These are phyloP conservation scores for Chaunax sp. DNA, from an alignment of 2,797 vertebrate species.

Conservation along the genomic window DNA sequence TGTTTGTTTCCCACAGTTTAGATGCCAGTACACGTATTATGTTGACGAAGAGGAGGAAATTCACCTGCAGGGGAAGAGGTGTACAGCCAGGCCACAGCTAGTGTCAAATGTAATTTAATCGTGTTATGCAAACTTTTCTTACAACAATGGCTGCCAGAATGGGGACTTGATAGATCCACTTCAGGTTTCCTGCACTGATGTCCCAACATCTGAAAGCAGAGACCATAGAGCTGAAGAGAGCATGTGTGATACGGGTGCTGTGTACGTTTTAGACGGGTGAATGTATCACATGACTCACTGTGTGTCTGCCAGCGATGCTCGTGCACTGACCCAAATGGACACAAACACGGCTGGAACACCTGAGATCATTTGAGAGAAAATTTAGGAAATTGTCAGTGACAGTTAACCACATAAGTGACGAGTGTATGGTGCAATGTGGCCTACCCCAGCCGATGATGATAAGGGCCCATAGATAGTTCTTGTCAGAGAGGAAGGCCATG, in stretches of 20 bases:
- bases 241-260: neutral
- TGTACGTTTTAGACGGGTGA: neutral
- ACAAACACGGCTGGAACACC: conserved; percentile 93
- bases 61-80: conserved; percentile 77
- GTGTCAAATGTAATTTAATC: neutral
- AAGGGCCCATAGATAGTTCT: conserved; percentile 92
- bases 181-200: conserved; percentile 87
- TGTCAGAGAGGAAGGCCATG: conserved; percentile 94
- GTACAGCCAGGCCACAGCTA: neutral
- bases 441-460: conserved; percentile 94
- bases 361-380: conserved; percentile 49
- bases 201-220: conserved; percentile 85
- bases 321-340: conserved; percentile 91
- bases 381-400: neutral
- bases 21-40: conserved; percentile 88
- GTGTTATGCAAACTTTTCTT: conserved; percentile 37
- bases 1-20: conserved; percentile 90
- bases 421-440: conserved; percentile 9
- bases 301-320: conserved; percentile 91
- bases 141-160: conserved; percentile 88
- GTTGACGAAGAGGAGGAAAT: conserved; percentile 89
- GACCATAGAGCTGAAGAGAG: neutral
- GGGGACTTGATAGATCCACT: conserved; percentile 90
- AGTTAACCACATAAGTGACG: neutral
- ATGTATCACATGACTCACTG: conserved; percentile 83